Base-by-base conservation (phyloP, 1,140 invertebrate genomes). In the Conopomorpha cramerella region DNA sequence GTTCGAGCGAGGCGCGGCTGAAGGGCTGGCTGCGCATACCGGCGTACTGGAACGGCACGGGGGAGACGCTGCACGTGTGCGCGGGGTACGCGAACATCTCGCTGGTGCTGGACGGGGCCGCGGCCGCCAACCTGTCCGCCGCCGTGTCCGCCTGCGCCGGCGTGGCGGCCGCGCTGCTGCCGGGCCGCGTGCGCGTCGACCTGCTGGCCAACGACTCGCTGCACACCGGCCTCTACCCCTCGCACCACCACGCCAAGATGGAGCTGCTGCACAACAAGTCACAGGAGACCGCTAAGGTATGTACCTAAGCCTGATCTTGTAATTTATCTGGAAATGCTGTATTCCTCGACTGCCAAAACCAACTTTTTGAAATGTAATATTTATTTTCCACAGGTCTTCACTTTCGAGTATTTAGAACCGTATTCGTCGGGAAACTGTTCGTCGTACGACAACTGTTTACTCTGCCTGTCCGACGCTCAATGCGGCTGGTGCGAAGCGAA, bases 401-500 rank as follows among this genome's bases (percentile, higher is more conserved):
- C 90, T 0, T 91, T 92, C 43, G 91, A 95, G 53, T 94, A 93
- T 60, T 62, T 96, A 14, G 92, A 96, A 61, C 92, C 93, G 0
- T 96, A 87, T 61, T 83, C 81, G 8, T 86, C 88, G 34, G 90
- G 90, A 0, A 79, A 83, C n/a, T 98, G 95, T 54, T 59, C 70
- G 0, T 78, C 83, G 13, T 92, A 95, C 51, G 82, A 77, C 30
- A 96, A 91, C 55, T 98, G 95, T 57, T 65, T 95, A 3, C 83
- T 91, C 30, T 98, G 95, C 60, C 70, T 96, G 13, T 89, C 88
- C 0, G 95, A 98, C 71, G 86, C 89, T 0, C 82, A 85, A 7
- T 98, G 95, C 59, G 92, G 92, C 0, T 97, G 95, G 95, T 96
- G 92, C 58, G 85, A 90, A 12, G 52, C 87, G 4, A 89, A 80